These are phyloP conservation scores for Parazoanthus atlanticus DNA, from an alignment of 92 coral and sea anemone genomes.

Conservation along the genomic window DNA sequence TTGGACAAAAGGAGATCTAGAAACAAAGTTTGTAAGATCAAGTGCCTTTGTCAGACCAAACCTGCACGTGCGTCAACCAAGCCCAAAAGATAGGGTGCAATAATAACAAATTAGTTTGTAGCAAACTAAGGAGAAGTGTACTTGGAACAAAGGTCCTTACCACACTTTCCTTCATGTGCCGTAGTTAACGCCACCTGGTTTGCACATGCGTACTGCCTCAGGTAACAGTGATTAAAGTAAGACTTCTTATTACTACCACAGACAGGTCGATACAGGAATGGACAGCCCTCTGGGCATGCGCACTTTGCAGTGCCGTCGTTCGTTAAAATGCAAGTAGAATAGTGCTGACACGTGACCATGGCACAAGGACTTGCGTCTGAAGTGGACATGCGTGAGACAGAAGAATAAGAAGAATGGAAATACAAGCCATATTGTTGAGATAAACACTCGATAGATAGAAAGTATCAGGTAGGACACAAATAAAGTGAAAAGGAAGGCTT, in stretches of 20 bases:
- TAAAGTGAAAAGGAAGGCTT: neutral
- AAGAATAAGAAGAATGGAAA: neutral
- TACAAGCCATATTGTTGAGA: neutral
- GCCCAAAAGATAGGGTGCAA: no score
- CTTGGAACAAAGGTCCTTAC: constrained; percentile 53
- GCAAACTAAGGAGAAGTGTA: neutral
- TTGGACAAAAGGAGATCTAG: no score
- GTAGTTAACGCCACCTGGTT: constrained; percentile 55
- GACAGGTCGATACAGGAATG: constrained; percentile 72
- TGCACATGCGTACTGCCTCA: constrained; percentile 71
- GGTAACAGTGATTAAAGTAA: constrained; percentile 63
- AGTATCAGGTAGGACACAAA: neutral
- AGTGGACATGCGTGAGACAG: neutral
- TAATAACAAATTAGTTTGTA: no score
- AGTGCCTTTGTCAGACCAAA: no score
- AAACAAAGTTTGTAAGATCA: no score
- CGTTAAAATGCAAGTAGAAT: constrained; percentile 67
- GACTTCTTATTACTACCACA: constrained; percentile 78
- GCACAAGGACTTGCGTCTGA: constrained; percentile 61
- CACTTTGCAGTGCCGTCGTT: constrained; percentile 66
- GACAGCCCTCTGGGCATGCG: constrained; percentile 71
- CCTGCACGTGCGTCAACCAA: no score
- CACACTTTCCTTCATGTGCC: constrained; percentile 77
- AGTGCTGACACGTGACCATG: constrained; percentile 61
- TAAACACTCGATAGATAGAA: neutral